phyloP scores from a whole-genome alignment of 1,140 invertebrate species.

The Hylaeus volcanicus region DNA sequence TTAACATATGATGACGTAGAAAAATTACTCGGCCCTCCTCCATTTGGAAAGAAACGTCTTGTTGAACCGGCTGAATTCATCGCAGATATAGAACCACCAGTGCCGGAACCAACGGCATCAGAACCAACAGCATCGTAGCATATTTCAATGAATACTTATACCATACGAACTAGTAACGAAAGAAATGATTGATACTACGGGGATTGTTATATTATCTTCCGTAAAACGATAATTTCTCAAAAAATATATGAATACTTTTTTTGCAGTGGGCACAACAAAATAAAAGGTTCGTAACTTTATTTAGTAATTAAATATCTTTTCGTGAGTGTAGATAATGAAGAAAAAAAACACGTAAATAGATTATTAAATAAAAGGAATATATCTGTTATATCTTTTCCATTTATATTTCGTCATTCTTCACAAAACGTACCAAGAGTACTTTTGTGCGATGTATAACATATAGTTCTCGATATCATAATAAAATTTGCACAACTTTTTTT shows the following conservation, averaged over 20 bases:
- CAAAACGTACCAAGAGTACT: not conserved
- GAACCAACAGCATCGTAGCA: not conserved
- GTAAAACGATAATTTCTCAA: conserved; percentile 7
- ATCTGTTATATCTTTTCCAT: not conserved
- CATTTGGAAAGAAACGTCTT: conserved; percentile 88
- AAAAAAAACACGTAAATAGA: not conserved
- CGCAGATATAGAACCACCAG: not conserved
- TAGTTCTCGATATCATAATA: not conserved
- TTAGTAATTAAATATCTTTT: not conserved
- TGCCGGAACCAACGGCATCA: too few relatives aligned
- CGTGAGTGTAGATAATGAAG: not conserved
- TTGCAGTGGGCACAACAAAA: not conserved
- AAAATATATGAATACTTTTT: conserved; percentile 1
- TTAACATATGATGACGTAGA: conserved; percentile 95
- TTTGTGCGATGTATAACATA: not conserved
- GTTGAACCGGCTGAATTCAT: conserved; percentile 80
- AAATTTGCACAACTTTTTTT: not conserved
- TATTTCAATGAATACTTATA: conserved; percentile 38
- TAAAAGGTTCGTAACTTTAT: conserved; percentile 30
- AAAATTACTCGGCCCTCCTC: conserved; percentile 93
- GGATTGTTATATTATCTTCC: conserved; percentile 5
- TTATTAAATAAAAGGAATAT: not conserved
- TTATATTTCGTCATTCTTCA: not conserved
- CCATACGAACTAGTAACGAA: conserved; percentile 1
- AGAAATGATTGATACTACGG: not conserved